phyloP scores from a whole-genome alignment of 2,888 invertebrate genomes.

The Thereva unica region DNA sequence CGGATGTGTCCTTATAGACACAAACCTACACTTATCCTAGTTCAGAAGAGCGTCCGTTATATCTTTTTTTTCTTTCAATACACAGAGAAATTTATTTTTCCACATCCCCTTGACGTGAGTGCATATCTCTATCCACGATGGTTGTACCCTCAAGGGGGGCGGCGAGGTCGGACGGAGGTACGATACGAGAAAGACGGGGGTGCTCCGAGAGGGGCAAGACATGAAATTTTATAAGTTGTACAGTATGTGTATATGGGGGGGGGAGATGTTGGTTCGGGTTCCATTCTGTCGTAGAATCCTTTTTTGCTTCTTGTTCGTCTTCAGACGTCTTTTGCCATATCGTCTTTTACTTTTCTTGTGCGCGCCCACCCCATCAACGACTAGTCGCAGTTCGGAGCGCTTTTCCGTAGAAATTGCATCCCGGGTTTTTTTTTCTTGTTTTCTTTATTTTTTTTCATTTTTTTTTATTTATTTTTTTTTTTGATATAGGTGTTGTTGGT shows the following conservation, averaged over 20 bases:
- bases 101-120: slow-evolving; percentile 34
- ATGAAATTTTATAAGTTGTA: slow-evolving; percentile 27
- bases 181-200: too few relatives aligned
- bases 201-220: slow-evolving; percentile 2
- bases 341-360: slow-evolving; percentile 13
- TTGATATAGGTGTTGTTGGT: not conserved
- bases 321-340: slow-evolving; percentile 6
- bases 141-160: not conserved
- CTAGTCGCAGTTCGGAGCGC: slow-evolving; percentile 21
- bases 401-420: slow-evolving; percentile 32
- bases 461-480: too few relatives aligned
- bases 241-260: slow-evolving; percentile 26
- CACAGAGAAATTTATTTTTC: slow-evolving; percentile 24
- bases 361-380: not conserved
- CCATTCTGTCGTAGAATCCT: slow-evolving; percentile 25
- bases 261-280: slow-evolving; percentile 19
- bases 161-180: too few relatives aligned
- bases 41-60: slow-evolving; percentile 16
- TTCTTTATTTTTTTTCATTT: too few relatives aligned
- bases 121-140: slow-evolving; percentile 31
- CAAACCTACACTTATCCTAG: slow-evolving; percentile 27
- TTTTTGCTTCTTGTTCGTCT: slow-evolving; percentile 5
- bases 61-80: slow-evolving; percentile 23
- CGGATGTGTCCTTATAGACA: slow-evolving; percentile 15
- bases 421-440: not conserved